Base-by-base conservation (phyloP, 2,888 invertebrate species). In the Disparrhopalites patrizii region DNA sequence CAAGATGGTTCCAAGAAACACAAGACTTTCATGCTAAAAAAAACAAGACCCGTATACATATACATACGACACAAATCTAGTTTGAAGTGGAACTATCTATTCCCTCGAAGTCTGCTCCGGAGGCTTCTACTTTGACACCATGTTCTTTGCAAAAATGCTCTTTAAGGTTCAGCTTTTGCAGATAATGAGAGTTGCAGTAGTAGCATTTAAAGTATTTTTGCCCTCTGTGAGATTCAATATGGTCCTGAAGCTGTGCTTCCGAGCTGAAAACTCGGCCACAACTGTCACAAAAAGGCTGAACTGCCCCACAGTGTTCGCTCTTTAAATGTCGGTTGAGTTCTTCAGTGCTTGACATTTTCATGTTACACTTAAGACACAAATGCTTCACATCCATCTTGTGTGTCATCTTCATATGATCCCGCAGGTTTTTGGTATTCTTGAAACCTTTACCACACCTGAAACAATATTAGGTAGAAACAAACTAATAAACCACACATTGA, bases 391-490 rank as follows among this genome's bases (percentile, higher is more conserved):
- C 31, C 15, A 54, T 8, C n/a, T 51, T 40, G 27, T 62, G 62
- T 3, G 40, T 54, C 27, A 38, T 40, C n/a, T 36, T 23, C 23
- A 62, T 4, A 28, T 62, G 62, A 18, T 40, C 7, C 27, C 30
- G 23, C 15, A 62, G 36, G 30, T 62, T 62, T 62, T 62, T 62
- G 5, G 33, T 31, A n/a, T 43, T 51, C 31, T 36, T 62, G 50
- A 62, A 51, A 2, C 30, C 62, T 36, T 62, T 62, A 20, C 52
- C 62, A 36, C 62, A n/a, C 20, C 50, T 8, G 18, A 8, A 50
- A n/a, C n/a, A n/a, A n/a, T n/a, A n/a, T n/a, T n/a, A n/a, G n/a
- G n/a, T n/a, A n/a, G n/a, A n/a, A n/a, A n/a, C n/a, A n/a, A n/a
- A n/a, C n/a, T n/a, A n/a, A n/a, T n/a, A n/a, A n/a, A n/a, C n/a